These are phyloP conservation scores for Alligator sinensis DNA, from an alignment of 2,113 vertebrate species.

Conservation along the genomic window DNA sequence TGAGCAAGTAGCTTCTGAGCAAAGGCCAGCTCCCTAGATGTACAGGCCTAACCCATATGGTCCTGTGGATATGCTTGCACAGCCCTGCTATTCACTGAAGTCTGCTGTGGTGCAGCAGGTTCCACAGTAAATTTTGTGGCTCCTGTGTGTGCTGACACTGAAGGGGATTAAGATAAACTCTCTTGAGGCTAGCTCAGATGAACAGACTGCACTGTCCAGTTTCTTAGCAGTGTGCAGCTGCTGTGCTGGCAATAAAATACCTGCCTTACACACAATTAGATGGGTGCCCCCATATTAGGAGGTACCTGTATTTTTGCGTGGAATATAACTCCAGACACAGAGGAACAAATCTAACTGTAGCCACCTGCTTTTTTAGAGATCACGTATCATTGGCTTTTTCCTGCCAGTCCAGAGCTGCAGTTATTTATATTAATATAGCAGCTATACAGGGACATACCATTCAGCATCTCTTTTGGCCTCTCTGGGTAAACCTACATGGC, in stretches of 20 bases:
- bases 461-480: neutral
- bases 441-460: fast-evolving
- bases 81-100: neutral
- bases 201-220: neutral
- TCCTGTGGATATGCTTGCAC: neutral
- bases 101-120: neutral
- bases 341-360: neutral
- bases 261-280: neutral
- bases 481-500: no score
- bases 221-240: neutral
- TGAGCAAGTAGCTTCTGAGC: neutral
- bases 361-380: neutral
- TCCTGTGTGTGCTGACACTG: neutral
- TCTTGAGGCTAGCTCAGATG: neutral
- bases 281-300: neutral
- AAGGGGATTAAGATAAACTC: neutral
- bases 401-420: neutral
- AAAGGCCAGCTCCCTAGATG: neutral
- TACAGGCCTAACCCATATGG: no score
- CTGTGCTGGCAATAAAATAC: neutral
- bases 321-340: neutral
- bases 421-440: neutral
- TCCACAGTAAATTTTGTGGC: neutral
- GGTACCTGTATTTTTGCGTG: neutral
- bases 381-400: neutral